Evolutionary conservation across 2,113 vertebrate genomes (phyloP).

Genomic region (Aspidoscelis tigris): DNA sequence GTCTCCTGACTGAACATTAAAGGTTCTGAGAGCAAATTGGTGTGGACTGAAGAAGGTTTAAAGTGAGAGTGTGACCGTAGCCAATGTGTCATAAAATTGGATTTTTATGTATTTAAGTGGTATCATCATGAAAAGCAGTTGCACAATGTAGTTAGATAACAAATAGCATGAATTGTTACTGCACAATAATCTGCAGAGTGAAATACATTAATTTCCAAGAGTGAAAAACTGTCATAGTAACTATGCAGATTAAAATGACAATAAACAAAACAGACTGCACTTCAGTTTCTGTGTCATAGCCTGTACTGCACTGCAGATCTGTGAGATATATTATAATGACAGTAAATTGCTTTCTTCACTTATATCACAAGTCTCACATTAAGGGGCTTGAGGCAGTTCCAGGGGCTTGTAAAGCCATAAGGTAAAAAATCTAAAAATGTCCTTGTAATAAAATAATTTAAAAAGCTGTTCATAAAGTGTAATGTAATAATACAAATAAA

Average conservation of each 20-base stretch:
- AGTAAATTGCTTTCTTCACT: background rate
- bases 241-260: background rate
- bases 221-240: background rate
- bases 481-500: no score
- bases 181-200: background rate
- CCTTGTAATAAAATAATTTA: no score
- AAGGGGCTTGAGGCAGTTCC: no score
- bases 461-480: no score
- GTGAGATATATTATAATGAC: background rate
- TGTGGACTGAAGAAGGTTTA: no score
- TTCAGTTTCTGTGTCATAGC: background rate
- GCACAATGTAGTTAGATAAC: background rate
- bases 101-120: background rate
- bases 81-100: no score
- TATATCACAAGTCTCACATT: background rate
- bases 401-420: no score
- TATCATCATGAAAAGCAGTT: background rate
- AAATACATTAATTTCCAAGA: background rate
- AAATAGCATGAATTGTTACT: background rate
- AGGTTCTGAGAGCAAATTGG: no score
- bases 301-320: background rate
- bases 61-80: no score
- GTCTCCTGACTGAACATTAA: no score
- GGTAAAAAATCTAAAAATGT: no score
- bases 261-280: background rate